Evolutionary conservation across 1,140 invertebrate species (phyloP), one percentile per base, ranked within the genome.

Genomic region (Leguminivora glycinivorella): DNA sequence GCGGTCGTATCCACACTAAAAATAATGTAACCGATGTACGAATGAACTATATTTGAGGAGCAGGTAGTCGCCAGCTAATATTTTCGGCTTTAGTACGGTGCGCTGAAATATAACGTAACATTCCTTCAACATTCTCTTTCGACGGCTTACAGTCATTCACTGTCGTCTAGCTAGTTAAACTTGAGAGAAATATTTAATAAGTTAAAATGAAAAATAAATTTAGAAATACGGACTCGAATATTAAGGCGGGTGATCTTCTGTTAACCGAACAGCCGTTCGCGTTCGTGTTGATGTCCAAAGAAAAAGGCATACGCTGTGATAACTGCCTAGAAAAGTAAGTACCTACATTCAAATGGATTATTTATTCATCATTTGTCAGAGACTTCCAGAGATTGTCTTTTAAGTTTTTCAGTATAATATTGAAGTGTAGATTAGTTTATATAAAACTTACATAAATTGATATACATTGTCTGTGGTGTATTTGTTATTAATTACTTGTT

Each of bases 271-370:
- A 91, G 56, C 89, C 88, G n/a, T 91, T 90, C 76, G 86, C 81
- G 6, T 90, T 82, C 84, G 83, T 89, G 71, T 73, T 90, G 26
- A 88, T 86, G 9, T 88, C 88, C 14, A 91, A 89, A 71, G 89
- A 91, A 79, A 83, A 85, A 67, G 88, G 88, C 58, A 80, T 68
- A 66, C 75, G 88, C 68, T 91, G 89, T 80, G 89, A 91, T 82
- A 84, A 87, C 73, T 91, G 89, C 56, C 79, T 91, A 24, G 75
- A 87, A 80, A 87, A 83, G 89, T 90, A 82, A 82, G 87, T 84
- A 69, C 40, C 5, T 43, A n/a, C 0, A 43, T 38, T 38, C 14
- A 17, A n/a, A 43, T 43, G 40, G n/a, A n/a, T n/a, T 52, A 52
- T 52, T 52, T 52, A 17, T 19, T 52, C 19, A 52, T 22, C n/a